Percentiles rank a stretch among this genome's conserved stretches.
Evolutionary conservation across 2,797 vertebrate species (phyloP).

Genomic region (Lateolabrax maculatus): DNA sequence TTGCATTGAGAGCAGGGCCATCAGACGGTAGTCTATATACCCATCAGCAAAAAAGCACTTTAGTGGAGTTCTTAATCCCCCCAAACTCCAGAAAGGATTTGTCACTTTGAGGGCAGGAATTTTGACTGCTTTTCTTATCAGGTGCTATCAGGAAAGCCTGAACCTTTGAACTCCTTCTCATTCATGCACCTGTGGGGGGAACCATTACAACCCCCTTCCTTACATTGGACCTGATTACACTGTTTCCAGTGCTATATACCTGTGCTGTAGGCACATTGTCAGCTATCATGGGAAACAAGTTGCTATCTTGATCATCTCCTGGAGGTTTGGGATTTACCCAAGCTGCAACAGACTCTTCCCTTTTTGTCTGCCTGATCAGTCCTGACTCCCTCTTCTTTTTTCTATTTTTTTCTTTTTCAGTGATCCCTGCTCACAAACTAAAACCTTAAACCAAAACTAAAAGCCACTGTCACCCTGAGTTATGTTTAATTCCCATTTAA

Average conservation of each 20-base stretch:
- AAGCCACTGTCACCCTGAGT: background rate
- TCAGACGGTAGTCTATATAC: constrained; percentile 51
- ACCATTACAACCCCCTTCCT: background rate
- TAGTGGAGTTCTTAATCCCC: constrained; percentile 64
- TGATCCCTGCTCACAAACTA: background rate
- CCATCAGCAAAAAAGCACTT: constrained; percentile 59
- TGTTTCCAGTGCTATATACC: background rate
- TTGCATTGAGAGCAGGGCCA: constrained; percentile 62
- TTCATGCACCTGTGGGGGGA: constrained; percentile 54
- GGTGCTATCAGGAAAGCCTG: constrained; percentile 52
- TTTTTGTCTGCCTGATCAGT: background rate
- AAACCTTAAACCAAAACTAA: background rate
- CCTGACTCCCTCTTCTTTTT: background rate
- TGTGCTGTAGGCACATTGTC: constrained; percentile 3
- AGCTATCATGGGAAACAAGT: constrained; percentile 4
- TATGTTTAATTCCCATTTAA: background rate
- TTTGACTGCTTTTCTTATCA: constrained; percentile 66
- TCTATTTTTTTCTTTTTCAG: background rate
- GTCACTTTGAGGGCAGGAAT: constrained; percentile 56
- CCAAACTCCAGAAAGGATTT: constrained; percentile 61
- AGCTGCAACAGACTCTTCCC: background rate
- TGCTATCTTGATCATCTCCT: constrained; percentile 1
- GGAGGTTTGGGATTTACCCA: constrained; percentile 12
- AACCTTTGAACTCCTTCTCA: constrained; percentile 59
- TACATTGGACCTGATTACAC: background rate